Conservation (phyloP, 2,888 invertebrate species). For the Xanthorhoe spadicearia region DNA sequence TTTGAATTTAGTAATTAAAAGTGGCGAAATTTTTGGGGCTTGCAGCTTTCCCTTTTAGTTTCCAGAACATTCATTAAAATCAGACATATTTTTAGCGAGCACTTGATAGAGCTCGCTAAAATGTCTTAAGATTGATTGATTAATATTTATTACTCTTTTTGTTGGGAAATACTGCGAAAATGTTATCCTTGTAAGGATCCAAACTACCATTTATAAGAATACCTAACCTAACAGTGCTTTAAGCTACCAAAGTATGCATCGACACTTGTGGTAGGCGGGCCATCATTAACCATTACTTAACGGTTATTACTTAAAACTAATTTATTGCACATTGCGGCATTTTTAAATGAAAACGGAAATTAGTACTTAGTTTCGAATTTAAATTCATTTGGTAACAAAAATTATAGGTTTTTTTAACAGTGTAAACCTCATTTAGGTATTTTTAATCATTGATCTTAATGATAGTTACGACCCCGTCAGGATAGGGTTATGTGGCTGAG, state of each 20-base stretch:
- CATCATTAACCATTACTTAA: constrained; percentile 72
- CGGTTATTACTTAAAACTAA: constrained; percentile 66
- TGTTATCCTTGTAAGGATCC: not conserved
- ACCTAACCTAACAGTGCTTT: constrained; percentile 63
- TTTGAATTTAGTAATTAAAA: too few relatives aligned
- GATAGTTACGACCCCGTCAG: too few relatives aligned
- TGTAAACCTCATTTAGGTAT: too few relatives aligned
- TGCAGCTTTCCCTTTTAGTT: too few relatives aligned
- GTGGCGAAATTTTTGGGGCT: too few relatives aligned
- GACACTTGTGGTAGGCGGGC: constrained; percentile 74
- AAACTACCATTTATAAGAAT: constrained; percentile 46
- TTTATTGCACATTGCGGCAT: constrained; percentile 54
- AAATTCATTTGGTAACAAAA: constrained; percentile 14
- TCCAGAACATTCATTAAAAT: too few relatives aligned
- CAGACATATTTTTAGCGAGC: too few relatives aligned
- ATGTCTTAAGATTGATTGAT: too few relatives aligned
- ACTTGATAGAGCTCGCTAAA: too few relatives aligned
- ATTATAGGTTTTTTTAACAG: too few relatives aligned
- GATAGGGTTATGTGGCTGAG: too few relatives aligned
- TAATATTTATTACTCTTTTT: not conserved
- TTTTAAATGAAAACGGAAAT: constrained; percentile 35
- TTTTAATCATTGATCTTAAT: too few relatives aligned
- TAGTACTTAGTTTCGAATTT: constrained; percentile 1
- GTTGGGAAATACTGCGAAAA: constrained; percentile 13
- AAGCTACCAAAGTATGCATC: constrained; percentile 75